A percentile compares a stretch with the other conserved stretches of the same genome.
Evolutionary conservation across 2,113 vertebrate genomes (phyloP).

Genomic region (Festucalex cinctus): DNA sequence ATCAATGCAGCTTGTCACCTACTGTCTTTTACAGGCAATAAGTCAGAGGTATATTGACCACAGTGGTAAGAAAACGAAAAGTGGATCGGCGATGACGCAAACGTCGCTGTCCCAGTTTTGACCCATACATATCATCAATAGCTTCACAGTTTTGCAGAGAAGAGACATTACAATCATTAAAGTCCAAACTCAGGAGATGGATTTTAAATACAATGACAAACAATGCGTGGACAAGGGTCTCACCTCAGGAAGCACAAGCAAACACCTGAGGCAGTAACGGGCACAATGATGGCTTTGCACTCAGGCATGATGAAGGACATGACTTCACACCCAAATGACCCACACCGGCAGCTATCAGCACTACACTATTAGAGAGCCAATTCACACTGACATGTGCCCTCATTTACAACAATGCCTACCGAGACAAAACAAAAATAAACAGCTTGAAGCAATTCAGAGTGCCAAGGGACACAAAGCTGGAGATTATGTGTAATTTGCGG

Average conservation of each 20-base stretch:
- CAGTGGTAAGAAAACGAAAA: neutral
- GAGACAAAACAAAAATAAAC: constrained; percentile 30
- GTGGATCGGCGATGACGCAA: neutral
- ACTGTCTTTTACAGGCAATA: constrained; percentile 36
- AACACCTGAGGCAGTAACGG: constrained; percentile 52
- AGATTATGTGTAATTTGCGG: constrained; percentile 43
- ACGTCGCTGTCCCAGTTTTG: neutral
- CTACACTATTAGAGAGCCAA: constrained; percentile 46
- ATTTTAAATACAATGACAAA: constrained; percentile 47
- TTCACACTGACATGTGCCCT: constrained; percentile 58
- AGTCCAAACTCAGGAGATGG: constrained; percentile 14
- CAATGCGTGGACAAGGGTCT: constrained; percentile 47
- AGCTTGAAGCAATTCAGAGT: constrained; percentile 48
- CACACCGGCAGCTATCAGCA: constrained; percentile 52
- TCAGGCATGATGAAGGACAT: constrained; percentile 53
- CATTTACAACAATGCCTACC: constrained; percentile 55
- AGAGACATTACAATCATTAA: neutral
- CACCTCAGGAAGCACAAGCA: constrained; percentile 26
- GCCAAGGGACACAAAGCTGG: constrained; percentile 37
- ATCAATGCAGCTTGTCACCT: constrained; percentile 50
- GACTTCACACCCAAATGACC: constrained; percentile 63
- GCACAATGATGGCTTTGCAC: constrained; percentile 53
- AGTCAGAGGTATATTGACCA: neutral
- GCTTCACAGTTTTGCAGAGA: neutral
- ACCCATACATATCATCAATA: neutral